phyloP scores from a whole-genome alignment of 2,888 invertebrate genomes.

The Chrysolina americana region DNA sequence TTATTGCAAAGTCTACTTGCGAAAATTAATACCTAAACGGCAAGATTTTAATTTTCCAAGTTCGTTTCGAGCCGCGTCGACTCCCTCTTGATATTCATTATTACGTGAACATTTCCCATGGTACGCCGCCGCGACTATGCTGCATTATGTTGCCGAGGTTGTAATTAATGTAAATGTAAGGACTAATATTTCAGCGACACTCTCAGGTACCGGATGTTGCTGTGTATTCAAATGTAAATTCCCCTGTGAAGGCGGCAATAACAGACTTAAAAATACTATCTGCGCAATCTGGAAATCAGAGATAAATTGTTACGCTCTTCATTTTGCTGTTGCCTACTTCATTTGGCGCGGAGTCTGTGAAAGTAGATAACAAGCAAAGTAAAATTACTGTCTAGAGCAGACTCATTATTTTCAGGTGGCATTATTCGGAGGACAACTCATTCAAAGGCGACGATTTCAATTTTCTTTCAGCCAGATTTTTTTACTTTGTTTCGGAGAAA shows the following conservation, averaged over 20 bases:
- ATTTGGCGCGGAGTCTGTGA: slow-evolving; percentile 8
- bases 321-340: slow-evolving; percentile 21
- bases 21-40: slow-evolving; percentile 19
- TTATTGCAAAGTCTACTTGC: slow-evolving; percentile 3
- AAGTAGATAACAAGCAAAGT: neutral
- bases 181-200: slow-evolving; percentile 55
- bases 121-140: slow-evolving; percentile 38
- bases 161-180: slow-evolving; percentile 59
- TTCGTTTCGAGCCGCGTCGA: slow-evolving; percentile 9
- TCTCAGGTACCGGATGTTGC: slow-evolving; percentile 50
- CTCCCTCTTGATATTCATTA: slow-evolving; percentile 39
- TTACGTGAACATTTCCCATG: slow-evolving; percentile 41
- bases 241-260: slow-evolving; percentile 14
- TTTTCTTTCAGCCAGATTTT: neutral
- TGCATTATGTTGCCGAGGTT: slow-evolving; percentile 20
- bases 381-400: slow-evolving; percentile 9
- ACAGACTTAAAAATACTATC: slow-evolving; percentile 21
- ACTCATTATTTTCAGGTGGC: slow-evolving; percentile 7
- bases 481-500: no score
- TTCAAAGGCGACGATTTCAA: neutral
- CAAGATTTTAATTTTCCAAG: slow-evolving; percentile 12
- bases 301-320: slow-evolving; percentile 17
- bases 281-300: slow-evolving; percentile 22
- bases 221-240: slow-evolving; percentile 23
- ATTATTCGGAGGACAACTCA: slow-evolving; percentile 3